phyloP scores from a whole-genome alignment of 2,888 invertebrate genomes.

The Podotricha telesiphe region DNA sequence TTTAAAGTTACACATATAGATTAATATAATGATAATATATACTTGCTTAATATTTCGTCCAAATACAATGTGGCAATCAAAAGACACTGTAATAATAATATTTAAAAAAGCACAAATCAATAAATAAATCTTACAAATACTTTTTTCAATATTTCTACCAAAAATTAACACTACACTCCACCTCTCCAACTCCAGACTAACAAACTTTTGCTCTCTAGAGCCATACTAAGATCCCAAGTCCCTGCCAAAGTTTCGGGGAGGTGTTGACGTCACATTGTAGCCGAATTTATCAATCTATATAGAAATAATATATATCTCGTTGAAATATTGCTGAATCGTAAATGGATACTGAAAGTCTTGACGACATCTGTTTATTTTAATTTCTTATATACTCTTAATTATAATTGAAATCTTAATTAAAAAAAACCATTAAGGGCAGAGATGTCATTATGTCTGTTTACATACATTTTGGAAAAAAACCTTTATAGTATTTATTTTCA shows the following conservation, averaged over 20 bases:
- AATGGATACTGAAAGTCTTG: constrained; percentile 56
- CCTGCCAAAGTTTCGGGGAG: constrained; percentile 81
- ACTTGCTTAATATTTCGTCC: not conserved
- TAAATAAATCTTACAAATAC: constrained; percentile 17
- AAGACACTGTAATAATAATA: not conserved
- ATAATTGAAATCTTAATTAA: not conserved
- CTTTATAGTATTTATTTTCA: no score
- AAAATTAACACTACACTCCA: constrained; percentile 51
- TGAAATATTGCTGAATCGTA: constrained; percentile 62
- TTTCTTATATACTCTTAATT: not conserved
- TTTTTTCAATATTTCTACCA: constrained; percentile 34
- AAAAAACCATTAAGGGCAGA: no score
- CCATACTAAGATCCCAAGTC: constrained; percentile 75
- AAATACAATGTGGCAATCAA: not conserved
- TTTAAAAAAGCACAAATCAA: constrained; percentile 7
- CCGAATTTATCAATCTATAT: constrained; percentile 55
- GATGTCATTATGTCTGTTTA: not conserved
- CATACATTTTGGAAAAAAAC: not conserved
- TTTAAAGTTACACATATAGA: not conserved
- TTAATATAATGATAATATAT: not conserved
- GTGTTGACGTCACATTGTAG: constrained; percentile 73
- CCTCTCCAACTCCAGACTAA: constrained; percentile 76
- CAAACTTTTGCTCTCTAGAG: constrained; percentile 72
- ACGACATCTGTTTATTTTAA: constrained; percentile 4
- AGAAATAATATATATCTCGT: constrained; percentile 58